Conservation (phyloP, 1,140 invertebrate genomes). For the Trissolcus basalis region DNA sequence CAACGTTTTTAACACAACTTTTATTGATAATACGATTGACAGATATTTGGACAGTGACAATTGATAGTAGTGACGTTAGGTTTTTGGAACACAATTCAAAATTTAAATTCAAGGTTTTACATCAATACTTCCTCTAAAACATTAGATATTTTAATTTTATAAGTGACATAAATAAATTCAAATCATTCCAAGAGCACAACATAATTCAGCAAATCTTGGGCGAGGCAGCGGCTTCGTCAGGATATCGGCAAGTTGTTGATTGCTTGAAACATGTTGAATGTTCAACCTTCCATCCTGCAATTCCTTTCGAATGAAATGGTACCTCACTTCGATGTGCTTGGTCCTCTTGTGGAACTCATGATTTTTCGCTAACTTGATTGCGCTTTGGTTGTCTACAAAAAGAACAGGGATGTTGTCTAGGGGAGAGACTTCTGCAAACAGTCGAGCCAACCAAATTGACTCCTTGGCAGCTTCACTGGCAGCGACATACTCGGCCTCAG, state of each 20-base stretch:
- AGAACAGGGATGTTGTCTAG: not conserved
- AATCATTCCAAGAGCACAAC: not conserved
- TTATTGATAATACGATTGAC: no score
- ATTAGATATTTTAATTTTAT: constrained; percentile 1
- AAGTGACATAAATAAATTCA: not conserved
- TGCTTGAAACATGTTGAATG: not conserved
- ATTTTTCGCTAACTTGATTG: constrained; percentile 69
- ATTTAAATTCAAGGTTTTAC: not conserved
- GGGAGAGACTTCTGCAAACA: constrained; percentile 26
- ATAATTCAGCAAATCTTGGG: not conserved
- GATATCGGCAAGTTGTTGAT: not conserved
- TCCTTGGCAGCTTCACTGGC: constrained; percentile 69
- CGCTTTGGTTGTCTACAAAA: constrained; percentile 63
- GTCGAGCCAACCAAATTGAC: constrained; percentile 60
- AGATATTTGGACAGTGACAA: no score
- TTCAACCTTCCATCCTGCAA: not conserved
- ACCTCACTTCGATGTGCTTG: constrained; percentile 7
- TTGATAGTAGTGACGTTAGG: not conserved
- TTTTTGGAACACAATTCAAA: not conserved
- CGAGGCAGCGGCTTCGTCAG: constrained; percentile 7
- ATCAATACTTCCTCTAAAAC: constrained; percentile 1
- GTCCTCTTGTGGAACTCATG: constrained; percentile 53
- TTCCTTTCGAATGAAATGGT: constrained; percentile 4
- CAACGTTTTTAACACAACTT: no score
- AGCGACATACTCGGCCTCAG: constrained; percentile 75